Evolutionary conservation across 2,888 invertebrate genomes (phyloP), one percentile per base, ranked within the genome.

Genomic region (Eupithecia tripunctaria): DNA sequence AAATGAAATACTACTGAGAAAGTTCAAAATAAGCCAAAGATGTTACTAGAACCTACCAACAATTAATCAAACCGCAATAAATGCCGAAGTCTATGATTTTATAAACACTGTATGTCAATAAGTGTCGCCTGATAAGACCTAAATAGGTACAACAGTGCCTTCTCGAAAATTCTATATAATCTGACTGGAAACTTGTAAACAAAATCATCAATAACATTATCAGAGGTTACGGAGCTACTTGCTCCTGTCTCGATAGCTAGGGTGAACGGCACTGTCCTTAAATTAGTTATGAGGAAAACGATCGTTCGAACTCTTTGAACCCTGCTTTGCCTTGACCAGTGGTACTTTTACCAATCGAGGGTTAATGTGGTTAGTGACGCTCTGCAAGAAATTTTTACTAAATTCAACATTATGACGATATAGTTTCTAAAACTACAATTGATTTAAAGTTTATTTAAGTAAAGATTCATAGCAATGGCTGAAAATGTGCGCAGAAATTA

Each of bases 191-290:
- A 14, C 63, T 32, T 56, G 47, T 67, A 51, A 67, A 51, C 29
- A 67, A 56, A 29, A 60, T 41, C 68, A 60, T 60, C 60, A 43
- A 68, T 62, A 43, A 60, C 68, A 38, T 43, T 21, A 67, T 67
- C 51, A 73, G 70, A 73, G 73, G 62, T 70, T 67, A 63, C 62
- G n/a, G 47, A 63, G 70, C 70, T 56, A 38, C 10, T 47, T 15
- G 38, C 64, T 63, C 25, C 72, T 74, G 76, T 76, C 41, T 70
- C 70, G 68, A 77, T 75, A 75, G 71, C 21, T 32, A 73, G 80
- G 86, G 84, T 86, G 81, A 85, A 85, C 76, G 82, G 81, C 85
- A 79, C 78, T 67, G 67, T 69, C 74, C 69, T 74, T 76, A 76
- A 81, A 82, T 80, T 79, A 67, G 59, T 64, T 68, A 81, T 78